Evolutionary conservation across 2,113 vertebrate genomes (phyloP).

Genomic region (Chaenocephalus aceratus): DNA sequence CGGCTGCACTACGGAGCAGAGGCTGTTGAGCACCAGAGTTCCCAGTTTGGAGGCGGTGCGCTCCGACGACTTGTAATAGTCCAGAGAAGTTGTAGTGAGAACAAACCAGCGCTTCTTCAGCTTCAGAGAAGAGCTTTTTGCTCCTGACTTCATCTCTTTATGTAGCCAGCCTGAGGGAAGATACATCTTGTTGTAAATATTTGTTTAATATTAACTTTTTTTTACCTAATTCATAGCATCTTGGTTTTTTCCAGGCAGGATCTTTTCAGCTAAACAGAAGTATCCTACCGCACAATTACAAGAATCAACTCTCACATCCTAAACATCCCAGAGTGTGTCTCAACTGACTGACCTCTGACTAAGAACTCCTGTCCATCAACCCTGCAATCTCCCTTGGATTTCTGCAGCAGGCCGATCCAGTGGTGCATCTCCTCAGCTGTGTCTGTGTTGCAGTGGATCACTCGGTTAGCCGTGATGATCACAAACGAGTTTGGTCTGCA

Average conservation of each 20-base stretch:
- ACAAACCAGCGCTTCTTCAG: conserved; percentile 97
- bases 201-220: not conserved
- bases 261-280: not conserved
- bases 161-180: conserved; percentile 89
- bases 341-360: conserved; percentile 86
- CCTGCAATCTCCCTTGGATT: conserved; percentile 90
- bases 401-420: conserved; percentile 95
- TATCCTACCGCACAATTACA: not conserved
- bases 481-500: conserved; percentile 93
- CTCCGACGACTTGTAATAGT: conserved; percentile 93
- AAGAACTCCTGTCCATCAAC: conserved; percentile 92
- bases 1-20: conserved; percentile 91
- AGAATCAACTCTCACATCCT: not conserved
- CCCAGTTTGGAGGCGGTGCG: conserved; percentile 90
- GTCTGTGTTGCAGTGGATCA: conserved; percentile 95
- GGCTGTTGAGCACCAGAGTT: conserved; percentile 92
- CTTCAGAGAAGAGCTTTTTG: conserved; percentile 90
- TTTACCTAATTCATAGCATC: not conserved
- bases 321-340: not conserved
- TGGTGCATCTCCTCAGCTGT: conserved; percentile 95
- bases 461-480: conserved; percentile 94
- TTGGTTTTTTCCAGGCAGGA: not conserved
- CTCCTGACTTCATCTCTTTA: conserved; percentile 91
- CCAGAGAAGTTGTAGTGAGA: conserved; percentile 90
- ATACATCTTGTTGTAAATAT: not conserved